phyloP scores from a whole-genome alignment of 2,888 invertebrate genomes.

The Acanthosepion lycidas region DNA sequence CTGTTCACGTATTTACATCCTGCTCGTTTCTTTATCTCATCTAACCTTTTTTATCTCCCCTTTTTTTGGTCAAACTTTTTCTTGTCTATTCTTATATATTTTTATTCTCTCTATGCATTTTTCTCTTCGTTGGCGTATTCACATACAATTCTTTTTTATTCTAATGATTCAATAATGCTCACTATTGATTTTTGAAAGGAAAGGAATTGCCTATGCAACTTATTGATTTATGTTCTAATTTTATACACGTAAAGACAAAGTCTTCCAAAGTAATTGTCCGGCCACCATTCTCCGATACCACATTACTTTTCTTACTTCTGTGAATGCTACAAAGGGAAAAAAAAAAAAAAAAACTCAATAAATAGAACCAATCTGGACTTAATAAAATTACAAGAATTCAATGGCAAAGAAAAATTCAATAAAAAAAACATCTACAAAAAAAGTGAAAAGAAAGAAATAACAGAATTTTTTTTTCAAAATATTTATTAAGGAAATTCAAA shows the following conservation, averaged over 20 bases:
- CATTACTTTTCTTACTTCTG: neutral
- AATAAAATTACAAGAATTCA: neutral
- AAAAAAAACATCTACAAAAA: neutral
- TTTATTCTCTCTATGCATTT: neutral
- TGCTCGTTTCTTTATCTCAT: neutral
- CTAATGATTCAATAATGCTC: neutral
- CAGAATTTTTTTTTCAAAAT: neutral
- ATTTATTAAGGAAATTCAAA: constrained; percentile 33
- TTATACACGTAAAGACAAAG: neutral
- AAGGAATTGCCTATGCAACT: neutral
- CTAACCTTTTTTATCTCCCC: neutral
- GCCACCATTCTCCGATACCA: neutral
- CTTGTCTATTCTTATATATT: neutral
- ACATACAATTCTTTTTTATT: neutral
- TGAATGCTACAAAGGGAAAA: neutral
- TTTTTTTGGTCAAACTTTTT: neutral
- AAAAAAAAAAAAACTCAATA: neutral
- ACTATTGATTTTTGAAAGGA: neutral
- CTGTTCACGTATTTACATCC: neutral
- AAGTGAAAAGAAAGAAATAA: neutral
- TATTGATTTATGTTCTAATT: neutral
- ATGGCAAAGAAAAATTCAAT: neutral
- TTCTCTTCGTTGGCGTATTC: neutral
- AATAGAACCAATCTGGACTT: neutral
- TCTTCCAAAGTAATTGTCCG: neutral